A percentile compares a stretch with the other conserved stretches of the same genome.
phyloP scores from a whole-genome alignment of 1,140 invertebrate species.

The Procambarus virginalis region DNA sequence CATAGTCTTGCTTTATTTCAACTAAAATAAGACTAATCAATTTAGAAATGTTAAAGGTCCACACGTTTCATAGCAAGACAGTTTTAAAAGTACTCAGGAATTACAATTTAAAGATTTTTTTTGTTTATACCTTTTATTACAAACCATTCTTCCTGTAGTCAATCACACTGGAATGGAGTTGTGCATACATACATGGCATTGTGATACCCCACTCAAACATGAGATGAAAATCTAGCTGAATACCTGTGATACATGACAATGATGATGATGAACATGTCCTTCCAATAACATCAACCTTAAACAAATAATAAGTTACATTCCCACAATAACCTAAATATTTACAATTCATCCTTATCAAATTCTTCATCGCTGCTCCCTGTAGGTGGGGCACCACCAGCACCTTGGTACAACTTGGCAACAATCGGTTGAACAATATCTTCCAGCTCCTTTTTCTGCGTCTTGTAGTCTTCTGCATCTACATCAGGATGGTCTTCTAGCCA shows the following conservation, averaged over 20 bases:
- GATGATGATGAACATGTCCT: conserved; percentile 32
- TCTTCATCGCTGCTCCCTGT: conserved; percentile 30
- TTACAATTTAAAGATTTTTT: no score
- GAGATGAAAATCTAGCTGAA: conserved; percentile 23
- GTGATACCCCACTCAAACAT: conserved; percentile 43
- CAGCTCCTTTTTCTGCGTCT: conserved; percentile 97
- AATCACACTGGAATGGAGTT: conserved; percentile 60
- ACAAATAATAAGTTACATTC: conserved; percentile 53
- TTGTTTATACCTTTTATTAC: conserved; percentile 41
- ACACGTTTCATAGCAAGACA: no score
- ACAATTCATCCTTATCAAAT: conserved; percentile 66
- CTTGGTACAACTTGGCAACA: conserved; percentile 96
- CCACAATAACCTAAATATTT: conserved; percentile 38
- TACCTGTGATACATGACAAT: conserved; percentile 22
- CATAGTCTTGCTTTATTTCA: no score
- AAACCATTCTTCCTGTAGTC: conserved; percentile 43
- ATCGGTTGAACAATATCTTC: conserved; percentile 97
- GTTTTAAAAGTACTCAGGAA: no score
- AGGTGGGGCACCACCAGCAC: conserved; percentile 65
- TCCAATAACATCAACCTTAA: background rate
- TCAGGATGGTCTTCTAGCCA: conserved; percentile 98
- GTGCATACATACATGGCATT: conserved; percentile 39
- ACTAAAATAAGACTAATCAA: no score
- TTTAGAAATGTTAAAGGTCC: no score
- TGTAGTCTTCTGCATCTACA: conserved; percentile 94